Evolutionary conservation across 2,888 invertebrate species (phyloP).

Genomic region (Unio delphinus): DNA sequence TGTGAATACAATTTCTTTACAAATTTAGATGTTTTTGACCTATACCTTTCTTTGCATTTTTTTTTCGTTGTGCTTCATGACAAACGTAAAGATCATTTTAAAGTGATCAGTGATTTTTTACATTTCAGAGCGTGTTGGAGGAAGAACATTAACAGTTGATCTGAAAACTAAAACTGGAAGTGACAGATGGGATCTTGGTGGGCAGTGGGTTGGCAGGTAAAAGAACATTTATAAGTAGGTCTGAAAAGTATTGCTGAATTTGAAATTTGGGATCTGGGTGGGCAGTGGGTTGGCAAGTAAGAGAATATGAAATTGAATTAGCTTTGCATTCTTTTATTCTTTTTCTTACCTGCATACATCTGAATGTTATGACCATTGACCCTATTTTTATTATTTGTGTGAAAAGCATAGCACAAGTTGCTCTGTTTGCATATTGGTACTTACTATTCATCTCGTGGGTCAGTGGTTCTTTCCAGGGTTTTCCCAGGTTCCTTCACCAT

Average conservation of each 20-base stretch:
- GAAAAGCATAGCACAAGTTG: too few species aligned
- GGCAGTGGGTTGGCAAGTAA: conserved; percentile 70
- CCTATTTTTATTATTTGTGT: too few species aligned
- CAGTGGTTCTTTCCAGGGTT: too few species aligned
- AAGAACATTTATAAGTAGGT: conserved; percentile 46
- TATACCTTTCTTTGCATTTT: too few species aligned
- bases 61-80: not conserved
- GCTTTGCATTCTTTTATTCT: not conserved
- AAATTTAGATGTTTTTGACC: too few species aligned
- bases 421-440: too few species aligned
- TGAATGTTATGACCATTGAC: too few species aligned
- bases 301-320: not conserved
- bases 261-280: conserved; percentile 67
- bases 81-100: conserved; percentile 1
- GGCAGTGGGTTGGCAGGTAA: conserved; percentile 70
- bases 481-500: too few species aligned
- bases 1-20: too few species aligned
- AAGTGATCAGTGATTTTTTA: conserved; percentile 4
- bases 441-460: too few species aligned
- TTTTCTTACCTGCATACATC: not conserved
- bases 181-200: conserved; percentile 68
- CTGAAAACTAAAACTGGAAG: conserved; percentile 57
- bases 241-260: conserved; percentile 57
- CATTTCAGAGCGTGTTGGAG: conserved; percentile 67
- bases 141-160: conserved; percentile 62